Evolutionary conservation across 2,113 vertebrate species (phyloP).

Genomic region (Thomomys bottae): DNA sequence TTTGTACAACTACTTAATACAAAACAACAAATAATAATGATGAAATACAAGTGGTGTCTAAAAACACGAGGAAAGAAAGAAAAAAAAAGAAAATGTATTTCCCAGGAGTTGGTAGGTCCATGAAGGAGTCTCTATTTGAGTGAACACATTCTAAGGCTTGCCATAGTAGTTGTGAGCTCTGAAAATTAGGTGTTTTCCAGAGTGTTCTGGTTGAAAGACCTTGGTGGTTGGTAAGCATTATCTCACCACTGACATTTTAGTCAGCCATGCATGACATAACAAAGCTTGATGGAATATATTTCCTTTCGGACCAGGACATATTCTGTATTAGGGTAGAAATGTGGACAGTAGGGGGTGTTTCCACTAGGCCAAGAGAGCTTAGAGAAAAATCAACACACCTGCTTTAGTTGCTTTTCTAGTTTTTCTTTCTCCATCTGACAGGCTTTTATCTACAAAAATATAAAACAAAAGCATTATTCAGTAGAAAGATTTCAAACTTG

Average conservation of each 20-base stretch:
- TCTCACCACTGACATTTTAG: not conserved
- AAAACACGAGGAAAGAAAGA: not conserved
- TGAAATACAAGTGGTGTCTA: no score
- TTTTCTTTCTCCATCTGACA: slow-evolving; percentile 73
- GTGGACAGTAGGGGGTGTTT: no score
- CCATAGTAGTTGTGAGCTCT: not conserved
- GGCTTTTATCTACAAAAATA: slow-evolving; percentile 71
- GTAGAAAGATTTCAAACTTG: not conserved
- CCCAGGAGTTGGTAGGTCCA: not conserved
- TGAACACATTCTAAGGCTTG: no score
- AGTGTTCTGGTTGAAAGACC: not conserved
- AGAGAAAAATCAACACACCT: slow-evolving; percentile 51
- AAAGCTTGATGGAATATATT: not conserved
- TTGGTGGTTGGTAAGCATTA: not conserved
- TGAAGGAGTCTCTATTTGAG: not conserved
- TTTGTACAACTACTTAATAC: no score
- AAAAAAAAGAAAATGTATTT: not conserved
- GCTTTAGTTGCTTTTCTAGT: slow-evolving; percentile 74
- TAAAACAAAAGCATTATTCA: slow-evolving; percentile 42
- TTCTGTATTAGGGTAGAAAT: not conserved
- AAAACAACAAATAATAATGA: no score
- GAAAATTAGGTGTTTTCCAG: not conserved
- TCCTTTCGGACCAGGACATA: not conserved
- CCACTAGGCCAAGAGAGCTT: no score
- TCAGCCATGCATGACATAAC: not conserved